phyloP scores from a whole-genome alignment of 2,888 invertebrate species.

The Liposcelis brunnea region DNA sequence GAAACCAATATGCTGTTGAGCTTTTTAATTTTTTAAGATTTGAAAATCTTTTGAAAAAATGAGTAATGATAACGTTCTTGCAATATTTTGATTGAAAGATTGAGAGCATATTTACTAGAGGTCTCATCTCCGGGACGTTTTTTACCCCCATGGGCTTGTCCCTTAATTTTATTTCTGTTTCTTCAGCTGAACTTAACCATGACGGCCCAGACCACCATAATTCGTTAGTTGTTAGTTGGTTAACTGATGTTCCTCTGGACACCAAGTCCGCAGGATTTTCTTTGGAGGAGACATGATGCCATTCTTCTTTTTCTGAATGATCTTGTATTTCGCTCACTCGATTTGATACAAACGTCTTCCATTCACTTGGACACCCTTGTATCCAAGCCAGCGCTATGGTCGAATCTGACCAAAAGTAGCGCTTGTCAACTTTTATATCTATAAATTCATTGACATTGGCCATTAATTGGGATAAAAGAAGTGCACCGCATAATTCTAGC shows the following conservation, averaged over 20 bases:
- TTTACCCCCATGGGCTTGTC: no score
- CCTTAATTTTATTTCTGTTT: neutral
- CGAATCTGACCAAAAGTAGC: constrained; percentile 8
- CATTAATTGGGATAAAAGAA: constrained; percentile 5
- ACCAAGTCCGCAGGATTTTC: constrained; percentile 8
- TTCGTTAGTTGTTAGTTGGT: neutral
- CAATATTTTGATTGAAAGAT: no score
- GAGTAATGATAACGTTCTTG: no score
- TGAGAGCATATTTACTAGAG: no score
- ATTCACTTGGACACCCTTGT: constrained; percentile 13
- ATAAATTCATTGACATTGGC: neutral
- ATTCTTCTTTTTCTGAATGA: neutral
- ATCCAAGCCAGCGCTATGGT: constrained; percentile 9
- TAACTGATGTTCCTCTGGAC: constrained; percentile 1
- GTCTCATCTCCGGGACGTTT: no score
- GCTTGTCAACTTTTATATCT: neutral
- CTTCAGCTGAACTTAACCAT: neutral
- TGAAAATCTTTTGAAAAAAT: neutral
- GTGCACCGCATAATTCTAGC: constrained; percentile 6
- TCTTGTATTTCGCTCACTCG: constrained; percentile 16
- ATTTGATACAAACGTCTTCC: constrained; percentile 19
- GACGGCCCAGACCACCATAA: constrained; percentile 3
- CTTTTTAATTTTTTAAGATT: constrained; percentile 1
- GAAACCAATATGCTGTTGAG: neutral
- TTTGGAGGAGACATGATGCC: no score